These are phyloP conservation scores for Megalops cyprinoides DNA, from an alignment of 2,797 vertebrate genomes.

Conservation along the genomic window DNA sequence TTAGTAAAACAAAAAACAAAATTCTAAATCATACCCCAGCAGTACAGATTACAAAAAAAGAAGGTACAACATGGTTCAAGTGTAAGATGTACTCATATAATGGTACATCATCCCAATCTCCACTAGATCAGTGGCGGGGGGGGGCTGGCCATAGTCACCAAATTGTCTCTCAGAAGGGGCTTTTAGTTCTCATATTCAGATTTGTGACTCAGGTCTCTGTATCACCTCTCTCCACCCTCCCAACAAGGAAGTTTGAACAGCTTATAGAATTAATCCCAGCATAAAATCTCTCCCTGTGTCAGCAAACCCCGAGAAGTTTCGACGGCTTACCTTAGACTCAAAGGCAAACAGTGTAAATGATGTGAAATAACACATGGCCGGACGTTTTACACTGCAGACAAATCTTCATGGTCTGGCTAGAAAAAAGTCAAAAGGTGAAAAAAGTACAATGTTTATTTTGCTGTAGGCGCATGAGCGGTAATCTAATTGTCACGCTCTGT, in stretches of 20 bases:
- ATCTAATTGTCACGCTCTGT: conserved; percentile 1
- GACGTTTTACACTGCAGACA: background rate
- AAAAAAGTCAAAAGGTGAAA: background rate
- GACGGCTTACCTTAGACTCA: background rate
- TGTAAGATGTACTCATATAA: background rate
- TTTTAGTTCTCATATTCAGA: background rate
- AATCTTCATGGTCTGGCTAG: background rate
- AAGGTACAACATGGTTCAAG: background rate
- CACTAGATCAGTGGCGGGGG: background rate
- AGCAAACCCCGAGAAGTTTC: background rate
- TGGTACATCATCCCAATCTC: background rate
- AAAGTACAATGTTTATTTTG: conserved; percentile 4
- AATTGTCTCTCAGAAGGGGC: background rate
- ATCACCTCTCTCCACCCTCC: background rate
- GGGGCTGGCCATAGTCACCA: background rate
- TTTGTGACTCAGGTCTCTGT: background rate
- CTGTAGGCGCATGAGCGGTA: background rate
- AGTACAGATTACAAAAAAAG: too few species aligned
- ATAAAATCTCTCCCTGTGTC: conserved; percentile 4
- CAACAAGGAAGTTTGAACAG: background rate
- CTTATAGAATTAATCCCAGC: background rate
- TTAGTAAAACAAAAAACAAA: too few species aligned
- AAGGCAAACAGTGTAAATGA: background rate
- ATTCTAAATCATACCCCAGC: too few species aligned
- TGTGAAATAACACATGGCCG: background rate